Evolutionary conservation across 1,140 invertebrate genomes (phyloP).

Genomic region (Pomacea maculata): DNA sequence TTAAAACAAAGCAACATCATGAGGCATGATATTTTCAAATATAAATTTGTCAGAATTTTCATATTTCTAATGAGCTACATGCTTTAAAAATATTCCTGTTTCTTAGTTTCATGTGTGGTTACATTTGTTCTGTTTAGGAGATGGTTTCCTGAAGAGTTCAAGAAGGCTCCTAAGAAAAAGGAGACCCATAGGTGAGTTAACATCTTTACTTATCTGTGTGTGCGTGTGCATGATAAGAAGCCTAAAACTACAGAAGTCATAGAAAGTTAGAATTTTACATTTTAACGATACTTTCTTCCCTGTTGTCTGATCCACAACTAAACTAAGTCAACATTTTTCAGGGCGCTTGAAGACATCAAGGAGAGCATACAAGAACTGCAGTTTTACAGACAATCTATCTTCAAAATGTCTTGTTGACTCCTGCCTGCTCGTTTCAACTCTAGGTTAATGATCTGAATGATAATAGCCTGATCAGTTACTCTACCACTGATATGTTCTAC

Average conservation of each 20-base stretch:
- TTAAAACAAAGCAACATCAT: not conserved
- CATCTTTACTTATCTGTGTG: not conserved
- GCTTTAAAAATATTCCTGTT: not conserved
- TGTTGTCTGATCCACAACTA: not conserved
- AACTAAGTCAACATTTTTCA: constrained; percentile 29
- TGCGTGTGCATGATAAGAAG: too few species aligned
- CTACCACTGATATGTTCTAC: too few species aligned
- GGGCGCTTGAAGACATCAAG: constrained; percentile 83
- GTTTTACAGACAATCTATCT: constrained; percentile 71
- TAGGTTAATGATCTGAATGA: too few species aligned
- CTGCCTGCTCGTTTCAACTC: too few species aligned
- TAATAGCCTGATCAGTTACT: too few species aligned
- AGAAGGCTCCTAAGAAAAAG: constrained; percentile 73
- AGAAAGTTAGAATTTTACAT: not conserved
- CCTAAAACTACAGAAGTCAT: too few species aligned
- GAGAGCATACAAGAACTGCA: constrained; percentile 87
- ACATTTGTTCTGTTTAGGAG: constrained; percentile 64
- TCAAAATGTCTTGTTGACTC: constrained; percentile 32
- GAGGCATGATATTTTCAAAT: not conserved
- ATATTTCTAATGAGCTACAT: too few species aligned
- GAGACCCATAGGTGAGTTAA: constrained; percentile 70
- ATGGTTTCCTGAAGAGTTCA: constrained; percentile 76
- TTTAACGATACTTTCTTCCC: constrained; percentile 4
- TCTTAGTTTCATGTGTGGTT: not conserved
- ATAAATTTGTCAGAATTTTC: too few species aligned